Percentiles rank a stretch among this genome's conserved stretches.
Conservation (phyloP, 2,888 invertebrate species). For the Caenorhabditis sp. region DNA sequence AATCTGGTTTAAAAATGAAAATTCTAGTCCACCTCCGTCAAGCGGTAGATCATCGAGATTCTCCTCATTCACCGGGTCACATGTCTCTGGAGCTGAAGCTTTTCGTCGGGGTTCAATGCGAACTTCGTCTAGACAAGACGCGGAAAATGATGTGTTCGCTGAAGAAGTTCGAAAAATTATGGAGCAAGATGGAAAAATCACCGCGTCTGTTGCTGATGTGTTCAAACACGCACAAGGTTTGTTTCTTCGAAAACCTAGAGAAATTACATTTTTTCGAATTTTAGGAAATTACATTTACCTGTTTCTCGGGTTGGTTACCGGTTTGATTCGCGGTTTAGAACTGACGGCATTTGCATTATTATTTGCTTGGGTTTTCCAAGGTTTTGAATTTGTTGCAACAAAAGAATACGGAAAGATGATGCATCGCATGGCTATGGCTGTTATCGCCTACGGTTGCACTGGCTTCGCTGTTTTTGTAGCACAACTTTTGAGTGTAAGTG, state of each 20-base stretch:
- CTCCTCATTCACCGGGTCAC: conserved; percentile 22
- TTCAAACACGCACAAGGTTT: conserved; percentile 32
- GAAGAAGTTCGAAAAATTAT: conserved; percentile 36
- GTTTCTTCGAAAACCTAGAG: neutral
- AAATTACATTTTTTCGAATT: conserved; percentile 4
- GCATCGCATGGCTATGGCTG: conserved; percentile 14
- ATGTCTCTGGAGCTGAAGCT: conserved; percentile 14
- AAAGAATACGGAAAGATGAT: conserved; percentile 7
- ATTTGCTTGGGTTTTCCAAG: conserved; percentile 41
- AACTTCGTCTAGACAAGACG: conserved; percentile 17
- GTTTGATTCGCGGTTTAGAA: conserved; percentile 71
- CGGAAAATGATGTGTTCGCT: conserved; percentile 47
- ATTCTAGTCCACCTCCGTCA: conserved; percentile 6
- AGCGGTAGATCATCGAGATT: neutral
- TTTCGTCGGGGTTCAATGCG: conserved; percentile 16
- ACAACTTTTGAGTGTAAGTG: conserved; percentile 40
- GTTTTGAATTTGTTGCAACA: conserved; percentile 17
- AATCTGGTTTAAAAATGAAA: neutral
- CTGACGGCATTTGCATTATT: conserved; percentile 73
- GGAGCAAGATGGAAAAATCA: conserved; percentile 38
- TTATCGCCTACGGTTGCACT: conserved; percentile 13
- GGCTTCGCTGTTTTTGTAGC: conserved; percentile 35
- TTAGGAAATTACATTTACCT: conserved; percentile 44
- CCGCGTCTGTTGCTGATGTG: conserved; percentile 29
- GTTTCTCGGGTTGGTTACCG: conserved; percentile 38